Conservation (phyloP, 2,888 invertebrate genomes). For the Taenaris catops region DNA sequence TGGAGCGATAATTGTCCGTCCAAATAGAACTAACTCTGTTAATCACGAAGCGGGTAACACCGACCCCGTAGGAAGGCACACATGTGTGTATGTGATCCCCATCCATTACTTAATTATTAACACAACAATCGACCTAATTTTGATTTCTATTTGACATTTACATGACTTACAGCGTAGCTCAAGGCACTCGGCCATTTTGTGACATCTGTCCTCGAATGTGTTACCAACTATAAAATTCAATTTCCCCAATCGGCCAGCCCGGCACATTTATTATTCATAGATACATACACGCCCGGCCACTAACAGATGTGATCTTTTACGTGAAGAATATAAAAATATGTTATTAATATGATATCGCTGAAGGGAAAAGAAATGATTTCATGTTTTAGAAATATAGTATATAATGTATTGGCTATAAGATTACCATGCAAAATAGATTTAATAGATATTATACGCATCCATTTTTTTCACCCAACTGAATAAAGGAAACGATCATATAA, state of each 20-base stretch:
- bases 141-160: constrained; percentile 79
- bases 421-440: no score
- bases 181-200: constrained; percentile 68
- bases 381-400: no score
- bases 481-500: no score
- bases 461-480: no score
- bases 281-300: constrained; percentile 70
- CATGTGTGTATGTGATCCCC: constrained; percentile 26
- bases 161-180: constrained; percentile 64
- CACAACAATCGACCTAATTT: constrained; percentile 78
- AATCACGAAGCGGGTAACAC: constrained; percentile 69
- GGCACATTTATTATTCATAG: constrained; percentile 79
- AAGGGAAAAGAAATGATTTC: constrained; percentile 21
- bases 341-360: constrained; percentile 51
- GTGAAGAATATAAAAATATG: constrained; percentile 73
- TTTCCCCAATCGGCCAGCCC: constrained; percentile 77
- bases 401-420: no score
- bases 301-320: constrained; percentile 78
- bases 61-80: constrained; percentile 39
- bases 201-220: constrained; percentile 78
- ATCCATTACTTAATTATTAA: constrained; percentile 77
- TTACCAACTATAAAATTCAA: constrained; percentile 79
- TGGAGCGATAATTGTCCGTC: constrained; percentile 75
- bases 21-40: constrained; percentile 76
- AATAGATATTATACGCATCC: no score